Percentiles rank a stretch among this genome's conserved stretches.
phyloP scores from a whole-genome alignment of 2,113 vertebrate genomes.

The Proteles cristata region DNA sequence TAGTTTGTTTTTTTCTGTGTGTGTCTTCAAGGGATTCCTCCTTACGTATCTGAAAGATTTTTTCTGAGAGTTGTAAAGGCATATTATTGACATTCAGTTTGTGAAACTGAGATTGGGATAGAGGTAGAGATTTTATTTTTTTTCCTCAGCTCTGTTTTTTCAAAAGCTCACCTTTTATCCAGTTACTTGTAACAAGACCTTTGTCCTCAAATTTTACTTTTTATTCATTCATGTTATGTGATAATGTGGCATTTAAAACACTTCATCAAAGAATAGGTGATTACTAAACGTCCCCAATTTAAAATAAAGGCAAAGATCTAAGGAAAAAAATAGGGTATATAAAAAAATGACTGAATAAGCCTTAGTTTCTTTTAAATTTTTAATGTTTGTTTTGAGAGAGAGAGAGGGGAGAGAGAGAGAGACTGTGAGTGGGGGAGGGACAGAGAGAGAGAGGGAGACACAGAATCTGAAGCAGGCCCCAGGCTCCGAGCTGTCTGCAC shows the following conservation, averaged over 20 bases:
- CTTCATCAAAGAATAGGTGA: background rate
- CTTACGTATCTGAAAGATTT: background rate
- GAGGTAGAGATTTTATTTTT: background rate
- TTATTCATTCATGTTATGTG: background rate
- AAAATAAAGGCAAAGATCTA: constrained; percentile 2
- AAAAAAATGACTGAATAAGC: background rate
- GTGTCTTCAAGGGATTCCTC: background rate
- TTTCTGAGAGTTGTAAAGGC: background rate
- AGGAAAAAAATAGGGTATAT: background rate
- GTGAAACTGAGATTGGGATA: background rate
- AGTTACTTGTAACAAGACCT: background rate
- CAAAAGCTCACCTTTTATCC: background rate
- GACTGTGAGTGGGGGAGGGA: background rate
- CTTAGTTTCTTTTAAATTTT: background rate
- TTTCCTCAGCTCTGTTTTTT: background rate
- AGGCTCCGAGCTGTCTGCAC: no score
- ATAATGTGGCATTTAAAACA: constrained; percentile 1
- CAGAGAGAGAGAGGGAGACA: no score
- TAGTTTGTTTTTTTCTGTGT: background rate
- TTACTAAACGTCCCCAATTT: constrained; percentile 28
- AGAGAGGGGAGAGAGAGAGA: background rate
- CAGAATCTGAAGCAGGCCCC: no score
- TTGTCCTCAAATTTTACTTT: constrained; percentile 3
- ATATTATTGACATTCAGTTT: background rate
- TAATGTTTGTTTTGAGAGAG: background rate